Base-by-base conservation (phyloP, 2,113 vertebrate species). In the Cepphus grylle region DNA sequence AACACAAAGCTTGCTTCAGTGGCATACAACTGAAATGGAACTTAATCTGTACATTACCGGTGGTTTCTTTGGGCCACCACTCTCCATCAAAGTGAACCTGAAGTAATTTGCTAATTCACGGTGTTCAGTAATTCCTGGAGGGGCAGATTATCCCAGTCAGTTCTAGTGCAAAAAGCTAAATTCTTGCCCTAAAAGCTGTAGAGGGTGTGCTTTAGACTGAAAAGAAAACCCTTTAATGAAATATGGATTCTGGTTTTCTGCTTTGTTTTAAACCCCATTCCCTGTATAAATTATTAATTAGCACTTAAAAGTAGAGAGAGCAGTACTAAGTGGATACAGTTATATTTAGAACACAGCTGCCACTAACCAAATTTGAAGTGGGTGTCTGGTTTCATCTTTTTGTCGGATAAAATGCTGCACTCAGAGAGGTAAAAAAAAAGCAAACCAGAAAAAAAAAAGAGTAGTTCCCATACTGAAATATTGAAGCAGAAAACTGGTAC, bases 281-380 rank as follows among this genome's bases (percentile, higher is more conserved):
- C 9, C 27, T 67, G 12, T 47, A 80, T 94, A 84, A 94, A 92
- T 94, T 92, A 93, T 93, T 97, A 93, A 97, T 95, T 93, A 91
- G 59, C 72, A 86, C 61, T 90, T 90, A 87, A 86, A 90, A 72
- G 90, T 69, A 71, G 61, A 90, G 78, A 73, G 40, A 74, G 6
- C 58, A 62, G 36, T 45, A 81, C 82, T 65, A 92, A 89, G 80
- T 96, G 67, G 63, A 72, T 80, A 61, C 21, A 79, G 62, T 80
- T 95, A 95, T 97, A 94, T 96, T 96, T 96, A 97, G 94, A 93
- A 63, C n/a, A 61, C 86, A 91, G 71, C 66, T 97, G 94, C 83
- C 93, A 72, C 92, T 97, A 96, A 96, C 74, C 26, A 92, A 90
- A 96, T 95, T 90, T 91, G 34, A 76, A 91, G 34, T 49, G 82